Conservation (phyloP, 2,888 invertebrate genomes). For the Eumacrocentrus americanus region DNA sequence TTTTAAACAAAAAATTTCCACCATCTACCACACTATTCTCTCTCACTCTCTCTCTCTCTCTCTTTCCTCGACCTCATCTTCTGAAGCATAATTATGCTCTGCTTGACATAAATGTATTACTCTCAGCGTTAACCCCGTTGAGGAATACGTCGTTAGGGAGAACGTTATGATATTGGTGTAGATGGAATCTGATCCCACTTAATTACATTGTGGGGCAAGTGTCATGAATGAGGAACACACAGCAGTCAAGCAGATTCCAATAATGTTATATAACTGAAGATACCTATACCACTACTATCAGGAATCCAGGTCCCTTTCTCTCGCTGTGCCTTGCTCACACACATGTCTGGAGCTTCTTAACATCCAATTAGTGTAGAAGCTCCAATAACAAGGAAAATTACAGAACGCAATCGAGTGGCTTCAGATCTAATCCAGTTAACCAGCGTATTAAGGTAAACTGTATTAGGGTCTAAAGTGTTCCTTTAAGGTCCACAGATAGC, state of each 20-base stretch:
- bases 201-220: neutral
- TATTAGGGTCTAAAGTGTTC: too few species aligned
- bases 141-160: neutral
- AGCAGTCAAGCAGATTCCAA: neutral
- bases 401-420: too few species aligned
- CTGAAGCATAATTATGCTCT: neutral
- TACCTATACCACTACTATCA: too few species aligned
- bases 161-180: neutral
- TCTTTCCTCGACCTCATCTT: neutral
- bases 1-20: neutral
- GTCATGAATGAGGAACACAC: neutral
- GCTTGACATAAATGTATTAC: neutral
- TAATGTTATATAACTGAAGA: too few species aligned
- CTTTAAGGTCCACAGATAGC: neutral
- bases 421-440: neutral
- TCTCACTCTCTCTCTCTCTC: neutral
- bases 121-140: neutral
- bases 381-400: too few species aligned
- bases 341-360: too few species aligned
- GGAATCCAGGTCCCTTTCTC: too few species aligned
- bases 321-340: too few species aligned
- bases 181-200: neutral
- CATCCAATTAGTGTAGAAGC: too few species aligned
- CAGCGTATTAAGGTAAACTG: neutral
- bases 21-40: neutral